phyloP scores from a whole-genome alignment of 2,797 vertebrate genomes.

The Sebastes diploproa region DNA sequence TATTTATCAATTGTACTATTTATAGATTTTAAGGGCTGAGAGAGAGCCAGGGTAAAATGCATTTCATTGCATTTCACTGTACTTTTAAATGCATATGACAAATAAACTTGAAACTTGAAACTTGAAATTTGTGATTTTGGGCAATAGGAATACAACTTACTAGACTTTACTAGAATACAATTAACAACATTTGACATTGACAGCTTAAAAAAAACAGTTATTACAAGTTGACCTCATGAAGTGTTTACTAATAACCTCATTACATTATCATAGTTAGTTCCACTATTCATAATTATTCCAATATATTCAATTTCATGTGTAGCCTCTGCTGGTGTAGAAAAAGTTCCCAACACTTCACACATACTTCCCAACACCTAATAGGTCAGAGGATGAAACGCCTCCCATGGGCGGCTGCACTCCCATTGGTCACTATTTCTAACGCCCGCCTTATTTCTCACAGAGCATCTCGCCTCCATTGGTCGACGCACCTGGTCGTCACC shows the following conservation, averaged over 20 bases:
- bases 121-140: not conserved
- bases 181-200: not conserved
- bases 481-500: constrained; percentile 47
- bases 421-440: constrained; percentile 61
- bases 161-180: not conserved
- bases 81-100: too few species aligned
- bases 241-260: not conserved
- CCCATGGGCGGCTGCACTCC: constrained; percentile 54
- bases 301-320: constrained; percentile 34
- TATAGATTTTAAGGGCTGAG: too few species aligned
- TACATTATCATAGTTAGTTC: not conserved
- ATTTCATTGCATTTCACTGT: too few species aligned
- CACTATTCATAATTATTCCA: constrained; percentile 2
- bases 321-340: constrained; percentile 46
- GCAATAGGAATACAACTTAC: not conserved
- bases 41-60: too few species aligned
- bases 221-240: not conserved
- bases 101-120: too few species aligned
- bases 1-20: too few species aligned
- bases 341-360: constrained; percentile 63
- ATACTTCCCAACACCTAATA: constrained; percentile 56
- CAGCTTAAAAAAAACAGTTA: not conserved
- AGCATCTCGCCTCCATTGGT: constrained; percentile 58
- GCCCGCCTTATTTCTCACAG: constrained; percentile 61
- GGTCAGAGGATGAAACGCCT: constrained; percentile 64